These are phyloP conservation scores for Melospiza georgiana DNA, from an alignment of 2,113 vertebrate genomes.

Conservation along the genomic window DNA sequence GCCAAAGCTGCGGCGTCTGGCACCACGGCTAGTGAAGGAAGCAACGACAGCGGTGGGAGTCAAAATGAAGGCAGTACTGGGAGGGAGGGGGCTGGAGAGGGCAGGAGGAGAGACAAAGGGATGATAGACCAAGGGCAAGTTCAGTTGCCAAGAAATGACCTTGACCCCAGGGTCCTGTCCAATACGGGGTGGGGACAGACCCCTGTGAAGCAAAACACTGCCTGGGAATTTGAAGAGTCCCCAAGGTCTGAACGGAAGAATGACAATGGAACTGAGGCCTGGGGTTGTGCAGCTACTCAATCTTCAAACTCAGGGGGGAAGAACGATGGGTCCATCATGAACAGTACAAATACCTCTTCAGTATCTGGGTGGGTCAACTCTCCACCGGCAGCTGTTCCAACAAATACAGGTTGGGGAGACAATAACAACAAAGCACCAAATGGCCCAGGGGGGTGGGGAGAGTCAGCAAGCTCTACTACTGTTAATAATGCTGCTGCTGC, in stretches of 20 bases:
- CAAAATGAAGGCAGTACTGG: conserved; percentile 77
- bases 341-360: conserved; percentile 87
- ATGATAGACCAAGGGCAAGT: conserved; percentile 77
- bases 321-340: conserved; percentile 83
- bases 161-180: conserved; percentile 94
- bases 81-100: conserved; percentile 81
- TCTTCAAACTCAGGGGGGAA: conserved; percentile 90
- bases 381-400: conserved; percentile 78
- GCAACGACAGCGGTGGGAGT: conserved; percentile 80
- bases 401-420: conserved; percentile 87
- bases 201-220: conserved; percentile 95
- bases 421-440: conserved; percentile 83
- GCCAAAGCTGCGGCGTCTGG: conserved; percentile 81
- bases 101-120: conserved; percentile 78
- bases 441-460: conserved; percentile 90
- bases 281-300: conserved; percentile 83
- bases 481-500: conserved; percentile 79
- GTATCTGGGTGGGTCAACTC: conserved; percentile 88
- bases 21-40: conserved; percentile 88
- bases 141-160: conserved; percentile 88
- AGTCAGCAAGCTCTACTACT: conserved; percentile 82
- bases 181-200: conserved; percentile 98
- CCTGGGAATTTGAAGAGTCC: conserved; percentile 97
- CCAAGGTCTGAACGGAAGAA: conserved; percentile 84
- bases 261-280: conserved; percentile 87